A percentile compares a stretch with the other conserved stretches of the same genome.
Conservation (phyloP, 1,140 invertebrate species). For the Drosophila tropicalis region DNA sequence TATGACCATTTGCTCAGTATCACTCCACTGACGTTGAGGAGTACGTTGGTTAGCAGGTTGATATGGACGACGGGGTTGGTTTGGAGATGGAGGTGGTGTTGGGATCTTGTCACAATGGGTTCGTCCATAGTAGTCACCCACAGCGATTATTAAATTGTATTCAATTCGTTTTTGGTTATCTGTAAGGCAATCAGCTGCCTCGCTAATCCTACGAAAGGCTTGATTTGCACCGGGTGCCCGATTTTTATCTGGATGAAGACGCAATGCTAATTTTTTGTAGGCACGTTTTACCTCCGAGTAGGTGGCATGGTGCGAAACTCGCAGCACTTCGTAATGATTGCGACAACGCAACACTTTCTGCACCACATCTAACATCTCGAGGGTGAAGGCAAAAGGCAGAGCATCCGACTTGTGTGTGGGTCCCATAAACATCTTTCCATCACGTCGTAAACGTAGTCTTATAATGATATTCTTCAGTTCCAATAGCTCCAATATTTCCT, state of each 20-base stretch:
- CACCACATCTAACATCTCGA: conserved; percentile 86
- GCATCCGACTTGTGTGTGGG: conserved; percentile 54
- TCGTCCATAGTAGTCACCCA: conserved; percentile 80
- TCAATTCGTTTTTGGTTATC: conserved; percentile 96
- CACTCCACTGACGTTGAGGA: conserved; percentile 59
- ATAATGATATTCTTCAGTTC: conserved; percentile 62
- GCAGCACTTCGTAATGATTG: conserved; percentile 98
- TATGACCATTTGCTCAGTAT: conserved; percentile 89
- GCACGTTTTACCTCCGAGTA: conserved; percentile 98
- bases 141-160: conserved; percentile 88
- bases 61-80: conserved; percentile 39
- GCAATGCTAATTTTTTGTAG: conserved; percentile 97
- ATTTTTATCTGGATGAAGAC: conserved; percentile 99
- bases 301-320: conserved; percentile 94
- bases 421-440: conserved; percentile 31
- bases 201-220: conserved; percentile 96
- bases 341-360: conserved; percentile 88
- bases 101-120: background rate
- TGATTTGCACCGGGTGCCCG: conserved; percentile 97
- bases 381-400: conserved; percentile 51
- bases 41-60: conserved; percentile 80
- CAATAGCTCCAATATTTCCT: conserved; percentile 41
- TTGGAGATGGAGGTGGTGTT: background rate
- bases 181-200: conserved; percentile 96
- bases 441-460: conserved; percentile 41